Evolutionary conservation across 2,113 vertebrate species (phyloP), one percentile per base, ranked within the genome.

Genomic region (Junco hyemalis): DNA sequence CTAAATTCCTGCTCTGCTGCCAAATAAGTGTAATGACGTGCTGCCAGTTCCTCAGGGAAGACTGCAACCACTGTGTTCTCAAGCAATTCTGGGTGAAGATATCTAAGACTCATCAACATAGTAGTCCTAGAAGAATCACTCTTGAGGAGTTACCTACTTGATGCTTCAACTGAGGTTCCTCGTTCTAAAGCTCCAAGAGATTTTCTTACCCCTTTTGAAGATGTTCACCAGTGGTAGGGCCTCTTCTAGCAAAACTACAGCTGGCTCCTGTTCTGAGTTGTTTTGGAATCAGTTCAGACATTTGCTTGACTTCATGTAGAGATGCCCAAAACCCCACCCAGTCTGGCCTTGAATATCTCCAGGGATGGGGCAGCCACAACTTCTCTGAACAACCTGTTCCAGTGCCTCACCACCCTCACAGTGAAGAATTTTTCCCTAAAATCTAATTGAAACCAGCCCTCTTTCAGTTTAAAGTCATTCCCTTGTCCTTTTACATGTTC

Each of bases 241-340:
- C 19, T 92, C 42, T 66, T 92, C 25, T 88, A 64, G 51, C 9
- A 54, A 66, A 78, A 50, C 23, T 66, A 12, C 21, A 70, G 4
- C 20, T 66, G 23, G 2, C 6, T 88, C 24, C 11, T 44, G 14
- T 35, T 83, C 26, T 0, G 0, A 51, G 26, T 40, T 51, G 22
- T 15, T 86, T 70, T 78, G 76, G 26, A 88, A 70, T 47, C 51
- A 4, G 22, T 86, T 72, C 59, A 80, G 86, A 66, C 33, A 66
- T 79, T 83, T 47, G 22, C 20, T 50, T 76, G 42, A 73, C 25
- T 83, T 90, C 8, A 33, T 8, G 11, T 9, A 86, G 17, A 51
- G 6, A 8, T 80, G 44, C 38, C 51, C 10, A 21, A 81, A 59
- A 16, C 19, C 33, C 19, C 19, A 21, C 22, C 24, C 33, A 59